Evolutionary conservation across 1,140 invertebrate species (phyloP).

Genomic region (Musca domestica): DNA sequence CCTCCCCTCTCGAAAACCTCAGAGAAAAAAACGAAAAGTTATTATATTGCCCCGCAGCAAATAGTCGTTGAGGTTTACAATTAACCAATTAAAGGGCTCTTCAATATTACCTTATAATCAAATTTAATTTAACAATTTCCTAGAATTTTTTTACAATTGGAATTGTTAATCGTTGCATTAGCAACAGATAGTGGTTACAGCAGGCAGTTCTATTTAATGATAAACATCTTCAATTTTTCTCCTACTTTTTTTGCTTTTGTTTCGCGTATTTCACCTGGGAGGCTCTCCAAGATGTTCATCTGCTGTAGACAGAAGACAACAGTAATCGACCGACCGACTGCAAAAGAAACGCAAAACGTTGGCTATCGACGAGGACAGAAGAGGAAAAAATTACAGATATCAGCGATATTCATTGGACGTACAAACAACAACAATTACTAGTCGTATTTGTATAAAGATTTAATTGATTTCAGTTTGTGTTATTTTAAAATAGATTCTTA

Average conservation of each 20-base stretch:
- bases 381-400: no score
- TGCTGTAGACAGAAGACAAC: no score
- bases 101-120: constrained; percentile 4
- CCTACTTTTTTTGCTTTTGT: neutral
- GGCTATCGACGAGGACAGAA: no score
- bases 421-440: neutral
- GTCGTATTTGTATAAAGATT: constrained; percentile 11
- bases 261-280: no score
- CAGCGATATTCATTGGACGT: no score
- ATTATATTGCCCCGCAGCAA: neutral
- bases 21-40: neutral
- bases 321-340: no score
- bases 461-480: constrained; percentile 17
- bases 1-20: no score
- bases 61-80: no score
- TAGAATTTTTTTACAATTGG: neutral
- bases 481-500: neutral
- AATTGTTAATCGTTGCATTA: constrained; percentile 8
- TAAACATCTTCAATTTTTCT: constrained; percentile 16
- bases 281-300: no score
- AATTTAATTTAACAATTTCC: constrained; percentile 19
- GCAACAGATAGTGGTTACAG: neutral
- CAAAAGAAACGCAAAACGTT: no score
- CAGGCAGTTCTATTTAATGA: constrained; percentile 19
- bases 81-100: constrained; percentile 13